These are phyloP conservation scores for Pasiphila rectangulata DNA, from an alignment of 2,888 invertebrate genomes.

Conservation along the genomic window DNA sequence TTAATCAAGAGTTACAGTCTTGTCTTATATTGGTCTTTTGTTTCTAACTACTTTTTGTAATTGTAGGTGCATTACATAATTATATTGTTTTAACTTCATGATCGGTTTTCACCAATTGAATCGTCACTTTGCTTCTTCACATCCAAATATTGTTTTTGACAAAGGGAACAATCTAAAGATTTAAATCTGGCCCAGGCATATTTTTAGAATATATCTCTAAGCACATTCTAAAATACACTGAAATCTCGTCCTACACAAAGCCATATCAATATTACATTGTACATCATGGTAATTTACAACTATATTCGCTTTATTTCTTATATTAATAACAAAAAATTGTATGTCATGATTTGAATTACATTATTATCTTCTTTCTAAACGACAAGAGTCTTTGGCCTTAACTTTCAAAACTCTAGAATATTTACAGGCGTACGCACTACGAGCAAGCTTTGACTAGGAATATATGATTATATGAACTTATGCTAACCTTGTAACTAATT, in stretches of 20 bases:
- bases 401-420: conserved; percentile 35
- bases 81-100: no score
- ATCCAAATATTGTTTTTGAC: no score
- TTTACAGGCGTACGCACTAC: conserved; percentile 27
- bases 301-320: background rate
- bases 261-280: background rate
- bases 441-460: conserved; percentile 50
- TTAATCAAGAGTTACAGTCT: conserved; percentile 71
- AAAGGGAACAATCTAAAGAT: background rate
- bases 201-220: no score
- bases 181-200: no score
- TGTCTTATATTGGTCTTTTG: conserved; percentile 71
- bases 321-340: background rate
- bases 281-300: background rate
- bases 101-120: no score
- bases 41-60: conserved; percentile 33
- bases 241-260: background rate
- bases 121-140: no score
- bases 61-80: no score
- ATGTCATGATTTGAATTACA: background rate
- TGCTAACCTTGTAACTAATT: conserved; percentile 10
- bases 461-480: conserved; percentile 6
- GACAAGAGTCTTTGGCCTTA: conserved; percentile 45
- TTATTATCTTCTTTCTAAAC: conserved; percentile 2
- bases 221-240: no score